Evolutionary conservation across 2,113 vertebrate species (phyloP), one percentile per base, ranked within the genome.

Genomic region (Mus spicilegus): DNA sequence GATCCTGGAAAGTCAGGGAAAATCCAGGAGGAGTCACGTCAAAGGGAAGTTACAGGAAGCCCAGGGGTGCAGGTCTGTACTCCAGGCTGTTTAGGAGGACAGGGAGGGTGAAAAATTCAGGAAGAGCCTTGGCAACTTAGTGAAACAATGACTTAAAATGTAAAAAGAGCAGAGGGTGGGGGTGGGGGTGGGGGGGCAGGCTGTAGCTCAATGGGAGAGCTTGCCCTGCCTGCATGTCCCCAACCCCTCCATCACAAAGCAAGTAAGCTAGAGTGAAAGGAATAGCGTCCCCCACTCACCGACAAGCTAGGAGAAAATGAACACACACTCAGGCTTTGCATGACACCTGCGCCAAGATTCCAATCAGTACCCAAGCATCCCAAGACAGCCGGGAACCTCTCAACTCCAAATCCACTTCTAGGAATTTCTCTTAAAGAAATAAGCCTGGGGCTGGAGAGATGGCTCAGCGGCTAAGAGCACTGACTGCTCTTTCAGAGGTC

Each of bases 361-460:
- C 51, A 7, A 3, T 3, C 0, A 14, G 77, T 20, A 54, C 19
- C 46, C 1, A 33, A 22, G 72, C 33, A 13, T n/a, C 67, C 49
- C 19, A 8, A 49, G 33, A 11, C 1, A 2, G 13, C 6, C 0
- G 0, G 56, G 88, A 75, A 56, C 30, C 30, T n/a, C 0, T 63
- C 24, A 17, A 72, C 20, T 2, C 46, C 69, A 2, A 65, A 63
- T 51, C 88, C 89, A 77, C 75, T 89, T 95, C 93, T 91, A 91
- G 87, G 94, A 94, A 96, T 56, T 56, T 16, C 89, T 91, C 81
- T 91, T 75, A 75, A 95, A 95, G 95, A 91, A 93, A 85, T 33
- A 80, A 33, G 51, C 4, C 49, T 49, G 49, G 49, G 49, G 49
- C 49, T 49, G 49, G 49, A 49, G 49, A 49, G 49, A 49, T 49